Base-by-base conservation (phyloP, 2,797 vertebrate genomes). In the Acanthurus lineatus region DNA sequence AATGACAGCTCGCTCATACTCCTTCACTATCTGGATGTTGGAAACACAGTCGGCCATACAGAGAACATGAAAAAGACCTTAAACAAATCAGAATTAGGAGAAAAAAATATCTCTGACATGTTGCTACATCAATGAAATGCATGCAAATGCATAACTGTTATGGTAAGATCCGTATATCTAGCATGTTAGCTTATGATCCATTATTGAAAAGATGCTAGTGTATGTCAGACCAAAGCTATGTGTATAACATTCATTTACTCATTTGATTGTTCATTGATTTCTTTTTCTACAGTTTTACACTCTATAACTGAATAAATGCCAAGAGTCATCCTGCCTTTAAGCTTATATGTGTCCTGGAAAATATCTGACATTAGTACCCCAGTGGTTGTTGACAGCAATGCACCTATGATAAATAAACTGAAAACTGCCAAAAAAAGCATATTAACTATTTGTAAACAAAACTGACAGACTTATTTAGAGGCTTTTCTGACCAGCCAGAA, bases 1-100 rank as follows among this genome's bases (percentile, higher is more conserved):
- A 25, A 96, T 94, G 40, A 96, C 94, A 0, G 95, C 95, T 67
- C 95, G 91, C 74, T 96, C 95, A 9, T 96, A 96, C 79, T 96
- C 95, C 66, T 95, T 79, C 47, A 96, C 93, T 22, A 96, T 94
- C 95, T 96, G 82, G 44, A 56, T 17, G 66, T 67, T 8, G 5
- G 54, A 73, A 42, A 76, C 4, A 82, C 6, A 78, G 42, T 0
- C 73, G 74, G 67, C 4, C 47, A 64, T 2, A 32, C 0, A 67
- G 6, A 73, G 8, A 48, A 3, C 6, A 71, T 7, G 16, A 52
- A 14, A 45, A 32, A 62, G 5, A 68, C 17, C 3, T 40, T 8
- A 47, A 44, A 42, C 0, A 52, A 44, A 66, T 52, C 2, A 5
- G 11, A 2, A 1, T 28, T 2, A 42, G 20, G 12, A 1, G 28